Percentiles rank a stretch among this genome's conserved stretches.
Conservation (phyloP, 2,113 vertebrate species). For the Tetraodon nigroviridis region DNA sequence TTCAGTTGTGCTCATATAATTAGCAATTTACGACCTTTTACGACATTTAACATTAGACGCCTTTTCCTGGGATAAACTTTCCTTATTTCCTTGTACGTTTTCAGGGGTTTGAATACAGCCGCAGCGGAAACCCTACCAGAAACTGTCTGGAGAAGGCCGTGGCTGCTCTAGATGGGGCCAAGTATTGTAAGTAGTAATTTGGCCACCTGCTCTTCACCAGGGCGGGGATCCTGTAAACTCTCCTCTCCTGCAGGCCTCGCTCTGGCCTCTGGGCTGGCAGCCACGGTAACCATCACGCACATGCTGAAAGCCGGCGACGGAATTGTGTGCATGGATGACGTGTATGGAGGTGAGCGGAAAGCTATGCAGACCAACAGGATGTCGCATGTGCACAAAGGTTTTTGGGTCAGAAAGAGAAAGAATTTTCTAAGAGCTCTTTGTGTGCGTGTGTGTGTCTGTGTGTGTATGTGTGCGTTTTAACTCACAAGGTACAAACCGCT, state of each 20-base stretch:
- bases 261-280: slow-evolving; percentile 85
- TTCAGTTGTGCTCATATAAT: not conserved
- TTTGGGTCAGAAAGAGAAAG: not conserved
- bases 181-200: slow-evolving; percentile 79
- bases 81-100: not conserved
- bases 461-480: not conserved
- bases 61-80: not conserved
- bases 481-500: slow-evolving; percentile 84
- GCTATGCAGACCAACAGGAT: not conserved
- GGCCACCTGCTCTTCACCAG: too few species aligned
- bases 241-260: slow-evolving; percentile 78
- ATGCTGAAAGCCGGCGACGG: slow-evolving; percentile 84
- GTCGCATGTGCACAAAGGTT: not conserved
- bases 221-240: too few species aligned
- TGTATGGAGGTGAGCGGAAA: slow-evolving; percentile 84
- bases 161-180: slow-evolving; percentile 86
- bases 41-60: too few species aligned
- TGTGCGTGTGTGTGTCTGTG: not conserved
- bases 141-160: slow-evolving; percentile 85
- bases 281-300: slow-evolving; percentile 83
- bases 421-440: not conserved
- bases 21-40: not conserved
- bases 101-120: slow-evolving; percentile 87
- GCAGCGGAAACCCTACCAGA: slow-evolving; percentile 91
- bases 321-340: slow-evolving; percentile 87